A percentile compares a stretch with the other conserved stretches of the same genome.
Conservation (phyloP, 2,888 invertebrate genomes). For the Apodemia hepburni region DNA sequence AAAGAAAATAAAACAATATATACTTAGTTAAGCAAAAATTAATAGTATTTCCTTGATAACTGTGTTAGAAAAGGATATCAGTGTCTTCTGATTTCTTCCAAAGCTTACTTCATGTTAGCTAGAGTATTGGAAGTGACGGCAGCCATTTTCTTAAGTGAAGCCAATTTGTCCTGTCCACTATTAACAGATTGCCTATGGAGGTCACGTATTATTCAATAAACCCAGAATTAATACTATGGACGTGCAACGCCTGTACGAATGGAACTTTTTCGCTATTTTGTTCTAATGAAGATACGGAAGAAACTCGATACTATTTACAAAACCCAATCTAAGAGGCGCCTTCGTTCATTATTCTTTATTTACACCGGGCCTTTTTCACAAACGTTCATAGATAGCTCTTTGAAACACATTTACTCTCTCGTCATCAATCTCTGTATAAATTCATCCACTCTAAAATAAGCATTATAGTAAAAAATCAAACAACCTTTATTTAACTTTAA, state of each 20-base stretch:
- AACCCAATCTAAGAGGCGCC: constrained; percentile 6
- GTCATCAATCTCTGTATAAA: background rate
- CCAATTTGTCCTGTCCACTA: constrained; percentile 44
- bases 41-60: background rate
- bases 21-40: background rate
- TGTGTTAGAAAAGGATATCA: background rate
- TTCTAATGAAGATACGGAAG: constrained; percentile 50
- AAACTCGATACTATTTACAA: constrained; percentile 24
- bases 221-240: constrained; percentile 68
- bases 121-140: constrained; percentile 6
- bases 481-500: no score
- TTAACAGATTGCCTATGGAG: constrained; percentile 54
- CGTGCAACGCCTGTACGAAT: constrained; percentile 54
- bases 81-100: background rate
- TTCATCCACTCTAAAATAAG: background rate
- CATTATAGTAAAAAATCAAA: background rate
- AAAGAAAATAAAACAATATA: no score
- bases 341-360: constrained; percentile 22
- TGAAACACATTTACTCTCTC: background rate
- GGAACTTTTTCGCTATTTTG: constrained; percentile 49
- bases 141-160: constrained; percentile 14
- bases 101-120: background rate
- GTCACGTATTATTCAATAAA: constrained; percentile 75
- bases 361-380: constrained; percentile 19
- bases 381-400: constrained; percentile 4